Conservation (phyloP, 1,140 invertebrate species). For the Centruroides vittatus region DNA sequence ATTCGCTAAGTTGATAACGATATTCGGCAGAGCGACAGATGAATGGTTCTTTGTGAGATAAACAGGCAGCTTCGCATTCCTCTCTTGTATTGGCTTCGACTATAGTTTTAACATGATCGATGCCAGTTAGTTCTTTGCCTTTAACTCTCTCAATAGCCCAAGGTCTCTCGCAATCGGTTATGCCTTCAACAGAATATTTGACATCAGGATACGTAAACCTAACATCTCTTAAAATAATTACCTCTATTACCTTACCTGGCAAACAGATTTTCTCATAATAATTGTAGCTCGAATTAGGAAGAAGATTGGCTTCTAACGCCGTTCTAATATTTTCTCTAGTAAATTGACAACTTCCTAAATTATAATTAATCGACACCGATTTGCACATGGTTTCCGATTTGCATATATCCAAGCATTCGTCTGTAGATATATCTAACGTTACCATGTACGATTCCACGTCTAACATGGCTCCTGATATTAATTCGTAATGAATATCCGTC, state of each 20-base stretch:
- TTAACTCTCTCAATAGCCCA: constrained; percentile 86
- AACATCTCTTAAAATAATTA: background rate
- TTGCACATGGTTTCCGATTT: constrained; percentile 8
- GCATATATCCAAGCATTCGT: constrained; percentile 11
- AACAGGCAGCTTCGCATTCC: constrained; percentile 72
- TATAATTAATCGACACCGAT: constrained; percentile 13
- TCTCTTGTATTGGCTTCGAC: constrained; percentile 43
- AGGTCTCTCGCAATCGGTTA: constrained; percentile 22
- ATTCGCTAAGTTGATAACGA: constrained; percentile 65
- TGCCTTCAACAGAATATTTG: background rate
- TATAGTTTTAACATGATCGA: constrained; percentile 42
- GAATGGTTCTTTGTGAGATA: constrained; percentile 64
- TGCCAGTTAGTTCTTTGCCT: constrained; percentile 32
- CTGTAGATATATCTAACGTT: constrained; percentile 7
- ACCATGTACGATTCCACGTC: constrained; percentile 3
- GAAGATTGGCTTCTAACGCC: background rate
- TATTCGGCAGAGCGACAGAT: constrained; percentile 82
- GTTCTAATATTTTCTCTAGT: constrained; percentile 4
- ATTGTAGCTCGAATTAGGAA: constrained; percentile 9
- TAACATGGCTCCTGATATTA: constrained; percentile 4
- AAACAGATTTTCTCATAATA: constrained; percentile 18
- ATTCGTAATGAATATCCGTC: constrained; percentile 12
- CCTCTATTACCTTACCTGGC: background rate
- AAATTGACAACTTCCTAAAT: constrained; percentile 11
- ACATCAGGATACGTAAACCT: background rate